Evolutionary conservation across 2,113 vertebrate species (phyloP), one percentile per base, ranked within the genome.

Genomic region (Holacanthus passer): DNA sequence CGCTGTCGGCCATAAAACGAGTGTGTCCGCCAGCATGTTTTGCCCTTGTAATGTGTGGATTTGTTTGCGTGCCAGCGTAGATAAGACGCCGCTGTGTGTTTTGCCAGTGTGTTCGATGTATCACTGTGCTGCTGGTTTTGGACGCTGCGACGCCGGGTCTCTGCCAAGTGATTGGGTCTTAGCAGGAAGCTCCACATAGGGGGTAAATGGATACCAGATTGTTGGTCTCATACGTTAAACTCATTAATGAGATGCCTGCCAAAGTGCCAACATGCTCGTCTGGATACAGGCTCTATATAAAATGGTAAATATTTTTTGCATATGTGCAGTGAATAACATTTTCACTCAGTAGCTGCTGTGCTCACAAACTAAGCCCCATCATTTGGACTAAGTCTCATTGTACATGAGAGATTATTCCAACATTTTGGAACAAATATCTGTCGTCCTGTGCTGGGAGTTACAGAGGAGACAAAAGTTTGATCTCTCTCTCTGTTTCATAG

Each of bases 161-260:
- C 58, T 88, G 83, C 88, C 88, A 87, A 79, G 73, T 47, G 73
- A 84, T 67, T 45, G 76, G 70, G 62, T 71, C 76, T 72, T 67
- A 60, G 73, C 70, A 79, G 81, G 77, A 76, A 63, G 74, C 74
- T 69, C 66, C 79, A 69, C 70, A 52, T 29, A 41, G 78, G 84
- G 72, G 73, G 73, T 85, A 84, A 89, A 90, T 85, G 82, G 86
- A 87, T 55, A 81, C 76, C 87, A 88, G 87, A 82, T 71, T 90
- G 78, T 67, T 47, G 73, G 56, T 59, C 66, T 81, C 72, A 24
- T 62, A 78, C 50, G 14, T 80, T 86, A 73, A 87, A 85, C 47
- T 50, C 73, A 76, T 85, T 79, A 78, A 90, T 67, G 45, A 77
- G 66, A 35, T 1, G 50, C 35, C 56, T 64, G 81, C 56, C 76